Base-by-base conservation (phyloP, 2,888 invertebrate species). In the Drosophila paramelanica region DNA sequence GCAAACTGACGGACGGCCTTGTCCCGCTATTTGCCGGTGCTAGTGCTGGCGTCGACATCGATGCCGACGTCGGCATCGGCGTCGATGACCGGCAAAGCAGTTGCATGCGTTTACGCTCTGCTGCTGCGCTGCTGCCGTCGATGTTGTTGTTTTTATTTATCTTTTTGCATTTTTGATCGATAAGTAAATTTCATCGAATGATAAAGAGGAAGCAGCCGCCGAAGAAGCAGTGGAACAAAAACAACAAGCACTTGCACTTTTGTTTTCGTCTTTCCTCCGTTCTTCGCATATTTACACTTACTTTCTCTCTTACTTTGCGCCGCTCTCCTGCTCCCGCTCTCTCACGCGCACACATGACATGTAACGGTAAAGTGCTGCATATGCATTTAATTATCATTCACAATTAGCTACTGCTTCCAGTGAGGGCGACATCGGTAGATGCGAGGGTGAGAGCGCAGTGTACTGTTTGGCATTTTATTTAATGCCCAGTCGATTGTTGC, bases 21-120 rank as follows among this genome's bases (percentile, higher is more conserved):
- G 74, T 74, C 53, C 68, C 67, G 67, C 45, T 67, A 62, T 59
- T 59, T 52, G 59, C 78, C 75, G 78, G 78, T 55, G 76, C 51
- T 43, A 25, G 33, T 59, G 46, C 45, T 33, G 43, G 23, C 66
- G 53, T 56, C 33, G 43, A n/a, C 49, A 33, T 39, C 55, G 25
- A 13, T 39, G 41, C 14, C 46, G 25, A 20, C 56, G 38, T 33
- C 43, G 13, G 14, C 53, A 43, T 43, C 17, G 36, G 38, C 66
- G 33, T 52, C 47, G 51, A 13, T 53, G 62, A 59, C 75, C 77
- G 78, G 73, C 31, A 43, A 46, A 56, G 38, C 55, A 36, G 20
- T 53, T 52, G 53, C 42, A 53, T 53, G 42, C 42, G 25, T 27
- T 51, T 51, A 17, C 27, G 51, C 31, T 41, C 27, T 38, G 45